A percentile compares a stretch with the other conserved stretches of the same genome.
These are phyloP conservation scores for Alviniconcha strummeri DNA, from an alignment of 2,888 invertebrate genomes.

Conservation along the genomic window DNA sequence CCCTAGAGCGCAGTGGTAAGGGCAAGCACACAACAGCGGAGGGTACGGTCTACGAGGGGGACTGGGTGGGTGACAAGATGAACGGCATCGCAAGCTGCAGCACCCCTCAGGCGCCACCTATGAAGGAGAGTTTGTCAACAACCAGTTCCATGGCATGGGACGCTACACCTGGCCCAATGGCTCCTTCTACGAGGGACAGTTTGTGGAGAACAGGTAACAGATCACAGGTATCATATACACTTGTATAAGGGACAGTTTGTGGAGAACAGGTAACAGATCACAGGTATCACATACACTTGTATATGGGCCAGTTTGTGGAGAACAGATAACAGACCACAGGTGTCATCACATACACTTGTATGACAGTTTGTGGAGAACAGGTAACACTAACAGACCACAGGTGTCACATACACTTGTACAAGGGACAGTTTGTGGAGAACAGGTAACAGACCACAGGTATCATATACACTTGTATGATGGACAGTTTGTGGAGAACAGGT, in stretches of 20 bases:
- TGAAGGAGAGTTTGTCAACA: constrained; percentile 69
- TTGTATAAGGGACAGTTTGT: constrained; percentile 69
- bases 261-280: constrained; percentile 64
- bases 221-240: neutral
- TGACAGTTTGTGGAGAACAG: constrained; percentile 69
- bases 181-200: constrained; percentile 69
- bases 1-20: constrained; percentile 63
- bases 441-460: constrained; percentile 60
- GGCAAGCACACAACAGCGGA: constrained; percentile 65
- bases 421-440: constrained; percentile 70
- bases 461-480: too few species aligned
- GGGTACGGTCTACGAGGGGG: constrained; percentile 67
- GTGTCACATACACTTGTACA: constrained; percentile 47
- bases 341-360: constrained; percentile 71
- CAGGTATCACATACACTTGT: too few species aligned
- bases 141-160: constrained; percentile 71
- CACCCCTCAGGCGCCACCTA: constrained; percentile 68
- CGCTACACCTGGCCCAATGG: constrained; percentile 71
- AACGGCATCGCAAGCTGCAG: constrained; percentile 64
- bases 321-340: constrained; percentile 70
- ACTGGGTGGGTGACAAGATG: constrained; percentile 71
- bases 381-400: constrained; percentile 40
- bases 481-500: constrained; percentile 59
- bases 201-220: constrained; percentile 68
- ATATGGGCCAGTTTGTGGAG: constrained; percentile 34